A percentile compares a stretch with the other conserved stretches of the same genome.
phyloP scores from a whole-genome alignment of 1,140 invertebrate genomes.

The Arion vulgaris region DNA sequence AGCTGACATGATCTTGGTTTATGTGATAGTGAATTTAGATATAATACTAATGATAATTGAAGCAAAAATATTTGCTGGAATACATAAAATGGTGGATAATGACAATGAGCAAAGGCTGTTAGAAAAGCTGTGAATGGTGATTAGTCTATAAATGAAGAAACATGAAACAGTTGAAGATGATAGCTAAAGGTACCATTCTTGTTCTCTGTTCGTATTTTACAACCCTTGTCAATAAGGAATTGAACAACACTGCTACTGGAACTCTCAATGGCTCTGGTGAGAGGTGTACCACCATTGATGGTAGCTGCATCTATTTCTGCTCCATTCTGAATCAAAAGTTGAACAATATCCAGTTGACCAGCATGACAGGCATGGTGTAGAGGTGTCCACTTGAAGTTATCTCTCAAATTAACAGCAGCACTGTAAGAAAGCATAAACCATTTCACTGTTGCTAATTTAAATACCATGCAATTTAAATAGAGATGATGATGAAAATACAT shows the following conservation, averaged over 20 bases:
- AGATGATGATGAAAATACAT: too few species aligned
- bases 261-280: slow-evolving; percentile 72
- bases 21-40: too few species aligned
- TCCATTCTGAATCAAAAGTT: slow-evolving; percentile 65
- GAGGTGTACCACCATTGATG: slow-evolving; percentile 71
- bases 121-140: too few species aligned
- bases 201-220: slow-evolving; percentile 71
- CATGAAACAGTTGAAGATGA: too few species aligned
- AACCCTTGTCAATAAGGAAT: slow-evolving; percentile 68
- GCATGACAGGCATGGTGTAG: slow-evolving; percentile 73
- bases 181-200: slow-evolving; percentile 62
- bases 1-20: too few species aligned
- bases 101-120: too few species aligned
- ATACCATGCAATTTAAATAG: too few species aligned
- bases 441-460: background rate
- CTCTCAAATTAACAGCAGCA: slow-evolving; percentile 69
- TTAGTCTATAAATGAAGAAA: too few species aligned
- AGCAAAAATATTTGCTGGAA: too few species aligned
- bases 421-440: slow-evolving; percentile 51
- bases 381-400: slow-evolving; percentile 74
- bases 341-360: slow-evolving; percentile 69
- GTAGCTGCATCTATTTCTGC: slow-evolving; percentile 70
- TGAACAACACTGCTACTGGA: slow-evolving; percentile 69
- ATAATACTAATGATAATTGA: too few species aligned
- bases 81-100: too few species aligned